These are phyloP conservation scores for Rallus limicola DNA, from an alignment of 2,113 vertebrate species.

Conservation along the genomic window DNA sequence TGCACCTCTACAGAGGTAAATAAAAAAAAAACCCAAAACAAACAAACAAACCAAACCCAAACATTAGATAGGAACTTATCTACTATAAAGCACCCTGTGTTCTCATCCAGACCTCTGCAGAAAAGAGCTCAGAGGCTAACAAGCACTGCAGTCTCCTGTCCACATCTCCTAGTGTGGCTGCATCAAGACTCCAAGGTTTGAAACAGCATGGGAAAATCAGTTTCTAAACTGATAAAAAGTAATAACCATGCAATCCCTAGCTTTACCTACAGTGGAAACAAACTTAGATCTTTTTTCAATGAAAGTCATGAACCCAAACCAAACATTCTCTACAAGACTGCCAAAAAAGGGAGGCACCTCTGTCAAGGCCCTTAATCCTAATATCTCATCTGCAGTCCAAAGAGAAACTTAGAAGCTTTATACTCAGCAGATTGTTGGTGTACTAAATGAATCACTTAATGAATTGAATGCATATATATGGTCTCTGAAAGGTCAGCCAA, in stretches of 20 bases:
- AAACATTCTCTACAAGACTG: not conserved
- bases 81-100: not conserved
- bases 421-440: not conserved
- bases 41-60: not conserved
- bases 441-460: not conserved
- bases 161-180: not conserved
- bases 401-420: not conserved
- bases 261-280: not conserved
- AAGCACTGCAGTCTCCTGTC: not conserved
- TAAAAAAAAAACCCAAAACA: not conserved
- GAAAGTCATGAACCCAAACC: not conserved
- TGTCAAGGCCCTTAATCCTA: not conserved
- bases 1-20: not conserved
- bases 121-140: not conserved
- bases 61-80: not conserved
- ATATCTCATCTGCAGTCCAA: not conserved
- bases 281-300: not conserved
- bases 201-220: not conserved
- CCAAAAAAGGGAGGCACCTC: not conserved
- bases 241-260: not conserved
- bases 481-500: not conserved
- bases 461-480: not conserved
- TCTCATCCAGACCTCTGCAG: not conserved
- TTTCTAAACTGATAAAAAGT: not conserved
- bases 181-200: not conserved